Conservation (phyloP, 2,113 vertebrate species). For the Pelodiscus sinensis region DNA sequence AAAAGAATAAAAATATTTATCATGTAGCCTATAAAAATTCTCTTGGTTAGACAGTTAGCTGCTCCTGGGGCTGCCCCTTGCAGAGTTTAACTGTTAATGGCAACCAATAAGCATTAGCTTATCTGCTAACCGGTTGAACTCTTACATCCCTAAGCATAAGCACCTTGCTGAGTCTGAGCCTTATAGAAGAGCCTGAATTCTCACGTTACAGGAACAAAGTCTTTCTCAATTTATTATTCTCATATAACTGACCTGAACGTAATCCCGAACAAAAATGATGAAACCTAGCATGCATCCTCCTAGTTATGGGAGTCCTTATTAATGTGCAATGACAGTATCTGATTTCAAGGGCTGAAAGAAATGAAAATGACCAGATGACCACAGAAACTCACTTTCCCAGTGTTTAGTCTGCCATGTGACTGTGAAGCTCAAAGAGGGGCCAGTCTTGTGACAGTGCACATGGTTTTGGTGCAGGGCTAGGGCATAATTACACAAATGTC, state of each 20-base stretch:
- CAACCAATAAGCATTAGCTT: too few relatives aligned
- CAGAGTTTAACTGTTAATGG: too few relatives aligned
- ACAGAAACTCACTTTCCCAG: not conserved
- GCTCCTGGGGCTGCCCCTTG: too few relatives aligned
- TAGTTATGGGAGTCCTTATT: not conserved
- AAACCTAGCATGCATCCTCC: not conserved
- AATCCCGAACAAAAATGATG: not conserved
- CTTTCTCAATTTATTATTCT: not conserved
- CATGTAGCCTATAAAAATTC: too few relatives aligned
- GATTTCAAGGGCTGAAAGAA: not conserved
- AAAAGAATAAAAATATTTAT: too few relatives aligned
- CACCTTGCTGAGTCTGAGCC: not conserved
- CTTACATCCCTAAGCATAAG: accelerated
- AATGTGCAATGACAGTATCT: accelerated
- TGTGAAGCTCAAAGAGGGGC: not conserved
- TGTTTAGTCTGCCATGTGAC: not conserved
- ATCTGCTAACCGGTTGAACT: too few relatives aligned
- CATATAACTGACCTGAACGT: not conserved
- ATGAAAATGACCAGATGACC: not conserved
- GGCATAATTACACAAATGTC: accelerated
- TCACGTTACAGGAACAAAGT: not conserved
- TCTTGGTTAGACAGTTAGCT: too few relatives aligned
- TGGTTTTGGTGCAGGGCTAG: not conserved
- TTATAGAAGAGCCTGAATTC: not conserved
- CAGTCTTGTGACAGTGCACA: accelerated